phyloP scores from a whole-genome alignment of 2,113 vertebrate genomes.

The Pao palembangensis region DNA sequence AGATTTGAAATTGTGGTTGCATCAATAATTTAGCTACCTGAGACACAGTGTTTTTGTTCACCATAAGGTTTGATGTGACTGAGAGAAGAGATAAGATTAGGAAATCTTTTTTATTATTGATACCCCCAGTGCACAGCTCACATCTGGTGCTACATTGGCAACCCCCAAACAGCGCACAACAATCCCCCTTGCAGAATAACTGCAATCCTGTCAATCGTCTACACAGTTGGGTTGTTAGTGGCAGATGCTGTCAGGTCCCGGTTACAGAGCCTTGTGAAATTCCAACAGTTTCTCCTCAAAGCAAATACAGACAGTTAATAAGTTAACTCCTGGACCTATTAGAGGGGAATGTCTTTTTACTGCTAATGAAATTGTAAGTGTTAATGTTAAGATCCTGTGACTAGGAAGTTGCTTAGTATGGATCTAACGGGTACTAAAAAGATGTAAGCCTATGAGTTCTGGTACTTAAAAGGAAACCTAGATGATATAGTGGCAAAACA shows the following conservation, averaged over 20 bases:
- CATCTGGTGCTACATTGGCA: conserved; percentile 60
- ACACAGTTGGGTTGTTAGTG: conserved; percentile 45
- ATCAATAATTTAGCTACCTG: conserved; percentile 73
- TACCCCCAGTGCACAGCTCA: conserved; percentile 53
- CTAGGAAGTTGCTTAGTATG: not conserved
- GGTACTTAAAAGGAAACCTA: conserved; percentile 3
- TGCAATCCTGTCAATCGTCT: conserved; percentile 54
- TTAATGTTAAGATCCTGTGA: conserved; percentile 9
- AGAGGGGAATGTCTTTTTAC: conserved; percentile 38
- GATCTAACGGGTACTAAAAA: not conserved
- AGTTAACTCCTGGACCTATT: conserved; percentile 31
- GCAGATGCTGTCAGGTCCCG: conserved; percentile 32
- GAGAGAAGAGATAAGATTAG: conserved; percentile 68
- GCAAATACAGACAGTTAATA: conserved; percentile 50
- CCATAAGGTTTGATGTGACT: conserved; percentile 59
- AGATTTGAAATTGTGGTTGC: conserved; percentile 69
- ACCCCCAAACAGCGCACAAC: conserved; percentile 50
- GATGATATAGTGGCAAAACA: not conserved
- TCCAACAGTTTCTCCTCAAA: conserved; percentile 50
- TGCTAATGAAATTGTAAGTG: conserved; percentile 39
- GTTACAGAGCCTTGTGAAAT: conserved; percentile 61
- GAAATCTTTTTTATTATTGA: conserved; percentile 69
- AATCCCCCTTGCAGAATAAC: conserved; percentile 48
- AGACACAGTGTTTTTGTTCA: conserved; percentile 66
- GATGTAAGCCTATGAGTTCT: not conserved